Percentiles rank a stretch among this genome's conserved stretches.
phyloP scores from a whole-genome alignment of 2,113 vertebrate species.

The Salvator merianae region DNA sequence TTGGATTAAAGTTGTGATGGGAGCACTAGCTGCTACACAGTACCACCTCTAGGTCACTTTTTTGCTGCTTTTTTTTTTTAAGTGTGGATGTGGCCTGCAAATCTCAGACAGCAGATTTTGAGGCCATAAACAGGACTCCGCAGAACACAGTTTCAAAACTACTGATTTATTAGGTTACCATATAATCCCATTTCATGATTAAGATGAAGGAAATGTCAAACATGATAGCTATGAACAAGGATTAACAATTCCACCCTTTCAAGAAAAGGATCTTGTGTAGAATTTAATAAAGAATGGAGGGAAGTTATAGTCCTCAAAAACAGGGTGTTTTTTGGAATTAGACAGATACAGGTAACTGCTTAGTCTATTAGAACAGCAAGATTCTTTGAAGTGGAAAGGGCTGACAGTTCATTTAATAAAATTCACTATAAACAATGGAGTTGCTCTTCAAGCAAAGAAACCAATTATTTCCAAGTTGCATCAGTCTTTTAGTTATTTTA shows the following conservation, averaged over 20 bases:
- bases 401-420: no score
- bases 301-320: accelerated
- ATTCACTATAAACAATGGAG: no score
- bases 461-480: no score
- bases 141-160: neutral
- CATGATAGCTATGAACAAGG: accelerated
- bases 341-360: conserved; percentile 46
- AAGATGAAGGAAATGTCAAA: accelerated
- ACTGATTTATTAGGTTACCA: neutral
- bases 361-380: neutral
- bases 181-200: neutral
- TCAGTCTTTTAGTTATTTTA: no score
- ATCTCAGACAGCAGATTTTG: neutral
- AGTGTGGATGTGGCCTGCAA: no score
- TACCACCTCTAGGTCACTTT: no score
- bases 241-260: accelerated
- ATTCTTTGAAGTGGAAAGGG: no score
- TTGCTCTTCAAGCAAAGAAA: no score
- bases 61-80: no score
- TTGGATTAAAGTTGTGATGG: no score
- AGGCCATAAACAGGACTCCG: neutral
- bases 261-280: no score
- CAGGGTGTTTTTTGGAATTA: conserved; percentile 33
- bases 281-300: accelerated
- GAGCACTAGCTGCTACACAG: no score